Evolutionary conservation across 2,113 vertebrate genomes (phyloP).

Genomic region (Colinus virginianus): DNA sequence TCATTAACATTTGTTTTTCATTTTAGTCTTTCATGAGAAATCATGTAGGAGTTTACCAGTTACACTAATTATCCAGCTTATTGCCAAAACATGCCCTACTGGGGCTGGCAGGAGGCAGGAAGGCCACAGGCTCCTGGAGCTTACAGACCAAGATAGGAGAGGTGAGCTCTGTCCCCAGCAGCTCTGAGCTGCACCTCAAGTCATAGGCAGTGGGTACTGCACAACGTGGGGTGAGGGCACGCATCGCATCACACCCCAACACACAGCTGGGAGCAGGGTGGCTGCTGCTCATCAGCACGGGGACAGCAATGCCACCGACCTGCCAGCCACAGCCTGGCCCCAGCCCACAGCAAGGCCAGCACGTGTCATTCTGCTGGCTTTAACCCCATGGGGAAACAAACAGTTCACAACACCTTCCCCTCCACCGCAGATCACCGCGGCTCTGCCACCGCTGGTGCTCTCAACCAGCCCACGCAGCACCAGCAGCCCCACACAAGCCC

Average conservation of each 20-base stretch:
- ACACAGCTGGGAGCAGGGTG: background rate
- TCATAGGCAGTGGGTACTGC: background rate
- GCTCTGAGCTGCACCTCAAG: background rate
- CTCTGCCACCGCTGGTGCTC: background rate
- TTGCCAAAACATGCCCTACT: background rate
- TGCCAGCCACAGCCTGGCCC: background rate
- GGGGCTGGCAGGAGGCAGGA: background rate
- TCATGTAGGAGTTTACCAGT: background rate
- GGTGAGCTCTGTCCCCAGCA: background rate
- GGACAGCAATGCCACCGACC: background rate
- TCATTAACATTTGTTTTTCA: background rate
- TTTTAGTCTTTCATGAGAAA: background rate
- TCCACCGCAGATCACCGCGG: background rate
- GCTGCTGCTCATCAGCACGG: no score
- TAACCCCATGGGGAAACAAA: background rate
- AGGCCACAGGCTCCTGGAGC: background rate
- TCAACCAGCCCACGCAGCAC: background rate
- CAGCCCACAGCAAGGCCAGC: background rate
- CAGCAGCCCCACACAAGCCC: background rate
- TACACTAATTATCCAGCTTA: background rate
- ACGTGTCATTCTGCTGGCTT: background rate
- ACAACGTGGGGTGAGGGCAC: accelerated
- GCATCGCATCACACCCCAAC: background rate
- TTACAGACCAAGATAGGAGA: background rate
- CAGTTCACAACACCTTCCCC: background rate